A percentile compares a stretch with the other conserved stretches of the same genome.
Conservation (phyloP, 1,140 invertebrate genomes). For the Danaus melanippus region DNA sequence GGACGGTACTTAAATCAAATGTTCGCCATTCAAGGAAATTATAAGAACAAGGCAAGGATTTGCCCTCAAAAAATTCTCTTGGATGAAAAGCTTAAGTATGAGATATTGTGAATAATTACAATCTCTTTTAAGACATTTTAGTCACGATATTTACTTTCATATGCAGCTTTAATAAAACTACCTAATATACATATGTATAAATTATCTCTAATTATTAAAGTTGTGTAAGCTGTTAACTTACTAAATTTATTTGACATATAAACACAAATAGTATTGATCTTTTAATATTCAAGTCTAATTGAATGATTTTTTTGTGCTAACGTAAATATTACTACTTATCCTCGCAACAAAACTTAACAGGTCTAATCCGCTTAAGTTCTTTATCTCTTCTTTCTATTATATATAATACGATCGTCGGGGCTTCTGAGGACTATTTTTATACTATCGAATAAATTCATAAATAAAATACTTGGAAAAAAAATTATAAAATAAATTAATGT, state of each 20-base stretch:
- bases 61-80: slow-evolving; percentile 30
- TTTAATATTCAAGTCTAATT: slow-evolving; percentile 44
- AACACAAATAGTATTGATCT: too few species aligned
- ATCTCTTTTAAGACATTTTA: slow-evolving; percentile 13
- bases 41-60: slow-evolving; percentile 55
- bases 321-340: slow-evolving; percentile 57
- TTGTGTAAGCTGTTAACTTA: too few species aligned
- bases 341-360: slow-evolving; percentile 60
- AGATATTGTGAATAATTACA: slow-evolving; percentile 31
- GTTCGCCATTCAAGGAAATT: slow-evolving; percentile 65
- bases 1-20: slow-evolving; percentile 67
- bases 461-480: too few species aligned
- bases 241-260: too few species aligned
- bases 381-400: too few species aligned
- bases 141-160: background rate
- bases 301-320: slow-evolving; percentile 49
- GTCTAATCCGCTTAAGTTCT: slow-evolving; percentile 51
- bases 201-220: too few species aligned
- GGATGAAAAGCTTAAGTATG: slow-evolving; percentile 38
- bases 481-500: too few species aligned
- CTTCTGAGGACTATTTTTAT: too few species aligned
- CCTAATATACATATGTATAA: too few species aligned
- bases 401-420: too few species aligned
- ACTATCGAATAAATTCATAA: too few species aligned
- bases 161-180: too few species aligned